These are phyloP conservation scores for human (Homo sapiens) DNA, from an alignment of 2,113 vertebrate genomes.

Conservation along the genomic window DNA sequence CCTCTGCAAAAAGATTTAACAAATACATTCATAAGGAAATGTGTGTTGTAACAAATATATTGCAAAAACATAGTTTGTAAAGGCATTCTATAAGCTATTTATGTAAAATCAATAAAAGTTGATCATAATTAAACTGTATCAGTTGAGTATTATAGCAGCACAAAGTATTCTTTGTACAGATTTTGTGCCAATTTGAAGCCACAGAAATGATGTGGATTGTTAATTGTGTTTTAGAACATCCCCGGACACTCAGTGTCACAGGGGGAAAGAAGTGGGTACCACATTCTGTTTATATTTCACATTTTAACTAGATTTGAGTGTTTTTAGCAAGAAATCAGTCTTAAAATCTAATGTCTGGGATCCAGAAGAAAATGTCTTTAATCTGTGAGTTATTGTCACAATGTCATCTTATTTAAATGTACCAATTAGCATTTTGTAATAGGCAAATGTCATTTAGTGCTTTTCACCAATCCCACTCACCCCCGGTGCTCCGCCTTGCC, in stretches of 20 bases:
- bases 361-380: neutral
- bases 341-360: slow-evolving; percentile 4
- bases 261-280: neutral
- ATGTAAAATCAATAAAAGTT: slow-evolving; percentile 68
- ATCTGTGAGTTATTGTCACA: neutral
- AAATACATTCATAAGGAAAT: slow-evolving; percentile 23
- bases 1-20: neutral
- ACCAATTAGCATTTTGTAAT: neutral
- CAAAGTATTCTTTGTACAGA: neutral
- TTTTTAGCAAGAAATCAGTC: slow-evolving; percentile 11
- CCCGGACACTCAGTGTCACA: neutral
- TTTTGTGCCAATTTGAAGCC: neutral
- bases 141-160: slow-evolving; percentile 26
- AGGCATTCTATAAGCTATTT: slow-evolving; percentile 48
- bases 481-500: neutral
- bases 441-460: neutral
- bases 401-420: neutral
- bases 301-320: neutral
- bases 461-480: neutral
- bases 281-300: neutral
- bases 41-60: slow-evolving; percentile 41
- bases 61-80: slow-evolving; percentile 39
- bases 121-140: slow-evolving; percentile 50
- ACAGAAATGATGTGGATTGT: neutral
- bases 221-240: neutral